phyloP scores from a whole-genome alignment of 2,888 invertebrate species.

The Mactromeris polynyma region DNA sequence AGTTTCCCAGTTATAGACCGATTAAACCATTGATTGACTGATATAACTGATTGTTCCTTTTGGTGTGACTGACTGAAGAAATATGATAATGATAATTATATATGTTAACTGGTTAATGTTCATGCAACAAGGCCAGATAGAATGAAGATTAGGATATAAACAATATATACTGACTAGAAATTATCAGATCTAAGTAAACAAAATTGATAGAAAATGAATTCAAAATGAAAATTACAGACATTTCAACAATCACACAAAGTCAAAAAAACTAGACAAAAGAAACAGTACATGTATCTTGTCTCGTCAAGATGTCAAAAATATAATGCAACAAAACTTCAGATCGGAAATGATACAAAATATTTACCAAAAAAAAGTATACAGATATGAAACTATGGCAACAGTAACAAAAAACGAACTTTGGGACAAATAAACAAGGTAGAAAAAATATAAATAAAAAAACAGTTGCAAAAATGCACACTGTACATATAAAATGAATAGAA shows the following conservation, averaged over 20 bases:
- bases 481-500: not conserved
- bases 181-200: not conserved
- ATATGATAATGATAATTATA: too few species aligned
- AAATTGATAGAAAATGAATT: not conserved
- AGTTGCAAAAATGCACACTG: not conserved
- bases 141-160: too few species aligned
- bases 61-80: too few species aligned
- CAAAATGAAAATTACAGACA: not conserved
- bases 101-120: too few species aligned
- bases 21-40: too few species aligned
- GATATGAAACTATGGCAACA: constrained; percentile 1
- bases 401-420: not conserved
- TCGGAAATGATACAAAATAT: not conserved
- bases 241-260: not conserved
- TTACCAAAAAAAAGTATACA: not conserved
- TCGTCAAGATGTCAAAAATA: not conserved
- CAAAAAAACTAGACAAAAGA: not conserved
- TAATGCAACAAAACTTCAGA: not conserved
- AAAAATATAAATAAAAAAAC: not conserved
- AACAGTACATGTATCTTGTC: not conserved
- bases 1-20: too few species aligned
- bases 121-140: too few species aligned
- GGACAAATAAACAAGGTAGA: not conserved
- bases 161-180: not conserved
- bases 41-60: too few species aligned